Conservation (phyloP, 2,888 invertebrate genomes). For the Cataglyphis rosenhaueri region DNA sequence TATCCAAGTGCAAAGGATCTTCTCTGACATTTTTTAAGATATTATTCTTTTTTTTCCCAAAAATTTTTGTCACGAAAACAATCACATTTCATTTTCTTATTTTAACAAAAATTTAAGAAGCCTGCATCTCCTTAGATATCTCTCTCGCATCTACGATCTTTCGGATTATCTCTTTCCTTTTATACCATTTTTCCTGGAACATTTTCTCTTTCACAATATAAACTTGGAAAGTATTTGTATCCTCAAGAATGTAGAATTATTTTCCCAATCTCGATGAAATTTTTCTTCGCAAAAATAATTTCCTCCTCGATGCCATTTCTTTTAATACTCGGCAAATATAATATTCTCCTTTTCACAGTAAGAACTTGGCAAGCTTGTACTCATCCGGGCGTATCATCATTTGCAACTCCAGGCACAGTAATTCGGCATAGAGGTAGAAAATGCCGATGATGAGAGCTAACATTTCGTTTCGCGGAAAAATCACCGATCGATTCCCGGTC, state of each 20-base stretch:
- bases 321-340: neutral
- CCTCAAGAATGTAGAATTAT: neutral
- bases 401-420: slow-evolving; percentile 81
- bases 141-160: neutral
- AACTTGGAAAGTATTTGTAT: neutral
- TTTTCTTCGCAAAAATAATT: neutral
- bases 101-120: neutral
- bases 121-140: neutral
- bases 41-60: neutral
- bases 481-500: neutral
- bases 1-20: neutral
- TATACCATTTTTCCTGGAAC: neutral
- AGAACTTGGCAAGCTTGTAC: slow-evolving; percentile 79
- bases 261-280: neutral
- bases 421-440: slow-evolving; percentile 79
- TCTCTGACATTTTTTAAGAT: neutral
- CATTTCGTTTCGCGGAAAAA: slow-evolving; percentile 67
- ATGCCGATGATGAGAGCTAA: slow-evolving; percentile 80
- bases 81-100: neutral
- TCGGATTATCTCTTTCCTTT: neutral
- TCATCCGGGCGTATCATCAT: slow-evolving; percentile 78
- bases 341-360: slow-evolving; percentile 67
- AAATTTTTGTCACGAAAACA: neutral
- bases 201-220: no score
- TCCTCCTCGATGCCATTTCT: neutral